Conservation (phyloP, 1,140 invertebrate species). For the Mactra quadrangularis region DNA sequence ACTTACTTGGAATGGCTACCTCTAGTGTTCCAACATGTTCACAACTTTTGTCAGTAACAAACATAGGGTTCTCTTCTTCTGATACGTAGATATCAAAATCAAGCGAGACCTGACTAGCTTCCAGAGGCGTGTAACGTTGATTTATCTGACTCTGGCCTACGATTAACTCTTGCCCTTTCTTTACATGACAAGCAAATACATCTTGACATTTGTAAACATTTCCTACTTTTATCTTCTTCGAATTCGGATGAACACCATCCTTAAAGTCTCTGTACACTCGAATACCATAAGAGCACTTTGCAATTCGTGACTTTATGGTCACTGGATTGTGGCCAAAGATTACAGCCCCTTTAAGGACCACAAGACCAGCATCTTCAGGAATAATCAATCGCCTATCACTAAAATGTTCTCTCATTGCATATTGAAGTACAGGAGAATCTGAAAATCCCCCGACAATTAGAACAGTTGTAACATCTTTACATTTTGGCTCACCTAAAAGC, state of each 20-base stretch:
- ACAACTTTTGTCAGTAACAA: conserved; percentile 49
- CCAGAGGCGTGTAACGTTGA: conserved; percentile 35
- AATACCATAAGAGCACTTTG: conserved; percentile 52
- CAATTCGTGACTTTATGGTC: conserved; percentile 35
- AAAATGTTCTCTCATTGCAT: conserved; percentile 44
- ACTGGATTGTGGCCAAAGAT: conserved; percentile 60
- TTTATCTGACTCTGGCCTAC: conserved; percentile 9
- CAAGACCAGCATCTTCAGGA: conserved; percentile 50
- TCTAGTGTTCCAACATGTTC: conserved; percentile 36
- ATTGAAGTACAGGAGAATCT: conserved; percentile 33
- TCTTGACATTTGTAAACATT: conserved; percentile 36
- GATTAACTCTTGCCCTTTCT: conserved; percentile 40
- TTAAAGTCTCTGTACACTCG: conserved; percentile 33
- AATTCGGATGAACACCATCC: conserved; percentile 23
- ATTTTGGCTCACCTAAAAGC: conserved; percentile 3
- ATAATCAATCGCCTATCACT: conserved; percentile 20
- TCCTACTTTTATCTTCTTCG: conserved; percentile 34
- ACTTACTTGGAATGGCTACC: conserved; percentile 25
- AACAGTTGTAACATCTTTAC: conserved; percentile 20
- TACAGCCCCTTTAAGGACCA: conserved; percentile 60
- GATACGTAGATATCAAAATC: conserved; percentile 41
- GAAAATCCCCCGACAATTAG: conserved; percentile 61
- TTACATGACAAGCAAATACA: conserved; percentile 50
- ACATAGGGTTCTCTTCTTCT: conserved; percentile 42
- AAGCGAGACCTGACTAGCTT: conserved; percentile 29